Evolutionary conservation across 2,113 vertebrate genomes (phyloP), one percentile per base, ranked within the genome.

Genomic region (Beaufortia kweichowensis): DNA sequence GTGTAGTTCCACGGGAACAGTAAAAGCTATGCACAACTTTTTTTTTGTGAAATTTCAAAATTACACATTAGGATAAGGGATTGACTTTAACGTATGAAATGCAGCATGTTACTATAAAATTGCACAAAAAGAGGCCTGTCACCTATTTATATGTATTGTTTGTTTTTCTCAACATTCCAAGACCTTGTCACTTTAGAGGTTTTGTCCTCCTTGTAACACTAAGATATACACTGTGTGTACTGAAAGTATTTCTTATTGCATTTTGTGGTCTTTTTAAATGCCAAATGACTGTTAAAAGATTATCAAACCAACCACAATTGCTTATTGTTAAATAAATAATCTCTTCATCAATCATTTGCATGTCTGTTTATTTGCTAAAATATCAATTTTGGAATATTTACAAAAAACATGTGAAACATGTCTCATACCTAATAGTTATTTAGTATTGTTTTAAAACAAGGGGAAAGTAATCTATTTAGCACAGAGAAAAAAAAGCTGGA

Each of bases 71-170:
- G 6, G 28, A 75, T n/a, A n/a, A n/a, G n/a, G n/a, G n/a, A n/a
- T n/a, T n/a, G n/a, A 21, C 41, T 48, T 26, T 35, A 62, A 62
- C 53, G 3, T 57, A 53, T 43, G 26, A 66, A 65, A 50, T 62
- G 67, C 46, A 78, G 70, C 72, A 74, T 71, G 75, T 78, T 81
- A 78, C 76, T 71, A 41, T 81, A 71, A 60, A 28, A 53, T 3
- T 75, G 70, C 74, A 65, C 48, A 75, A n/a, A 8, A 43, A 43
- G n/a, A n/a, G 23, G 46, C 1, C 21, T 62, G 7, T 66, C 55
- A 33, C 28, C 29, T 71, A 48, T 71, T 77, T 81, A 71, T 78
- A 43, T 23, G 23, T 48, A 56, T n/a, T 19, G 14, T 61, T 6
- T 8, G 12, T 60, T 33, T 2, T 7, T 61, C 24, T 29, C 21